A percentile compares a stretch with the other conserved stretches of the same genome.
Evolutionary conservation across 2,888 invertebrate species (phyloP).

Genomic region (Cryptus viduatorius): DNA sequence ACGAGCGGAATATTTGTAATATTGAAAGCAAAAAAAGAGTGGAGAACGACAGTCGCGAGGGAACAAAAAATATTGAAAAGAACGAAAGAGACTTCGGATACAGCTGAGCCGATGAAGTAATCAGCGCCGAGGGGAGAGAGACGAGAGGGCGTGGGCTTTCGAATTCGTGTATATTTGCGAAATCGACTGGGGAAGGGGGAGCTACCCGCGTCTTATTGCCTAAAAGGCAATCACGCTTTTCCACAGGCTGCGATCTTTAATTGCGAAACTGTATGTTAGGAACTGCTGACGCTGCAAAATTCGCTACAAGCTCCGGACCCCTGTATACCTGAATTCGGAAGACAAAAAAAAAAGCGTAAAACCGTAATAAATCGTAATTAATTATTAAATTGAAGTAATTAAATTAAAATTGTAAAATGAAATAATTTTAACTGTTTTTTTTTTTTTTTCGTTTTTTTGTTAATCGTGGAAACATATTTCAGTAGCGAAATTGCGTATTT

Average conservation of each 20-base stretch:
- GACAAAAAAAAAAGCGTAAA: background rate
- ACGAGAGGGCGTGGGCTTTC: constrained; percentile 22
- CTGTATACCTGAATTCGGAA: background rate
- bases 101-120: constrained; percentile 32
- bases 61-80: background rate
- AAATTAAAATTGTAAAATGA: too few relatives aligned
- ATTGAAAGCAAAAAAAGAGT: background rate
- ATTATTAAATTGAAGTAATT: too few relatives aligned
- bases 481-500: too few relatives aligned
- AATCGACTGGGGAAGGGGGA: constrained; percentile 4
- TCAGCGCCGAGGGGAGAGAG: background rate
- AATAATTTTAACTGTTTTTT: too few relatives aligned
- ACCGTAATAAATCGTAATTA: too few relatives aligned
- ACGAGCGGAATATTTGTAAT: background rate
- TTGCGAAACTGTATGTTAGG: background rate
- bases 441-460: too few relatives aligned
- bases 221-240: background rate
- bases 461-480: too few relatives aligned
- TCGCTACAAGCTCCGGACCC: background rate
- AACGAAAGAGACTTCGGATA: background rate
- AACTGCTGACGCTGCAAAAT: background rate
- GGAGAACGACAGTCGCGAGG: background rate
- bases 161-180: constrained; percentile 49
- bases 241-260: background rate
- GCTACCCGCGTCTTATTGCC: constrained; percentile 33